Percentiles rank a stretch among this genome's conserved stretches.
phyloP scores from a whole-genome alignment of 2,888 invertebrate species.

The Limnephilus rhombicus region DNA sequence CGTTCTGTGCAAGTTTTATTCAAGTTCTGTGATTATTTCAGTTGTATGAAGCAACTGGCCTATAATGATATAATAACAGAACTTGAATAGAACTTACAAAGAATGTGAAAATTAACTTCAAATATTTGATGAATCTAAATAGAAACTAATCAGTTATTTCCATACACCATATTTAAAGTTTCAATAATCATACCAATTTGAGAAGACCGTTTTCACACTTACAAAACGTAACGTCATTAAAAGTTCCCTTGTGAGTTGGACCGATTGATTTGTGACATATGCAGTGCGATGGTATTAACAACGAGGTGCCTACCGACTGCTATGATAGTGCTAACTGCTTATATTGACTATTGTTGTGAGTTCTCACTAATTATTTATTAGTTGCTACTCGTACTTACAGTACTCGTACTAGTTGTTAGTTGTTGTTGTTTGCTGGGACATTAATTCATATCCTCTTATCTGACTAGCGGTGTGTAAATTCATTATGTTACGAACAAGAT shows the following conservation, averaged over 20 bases:
- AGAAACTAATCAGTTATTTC: too few relatives aligned
- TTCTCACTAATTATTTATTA: not conserved
- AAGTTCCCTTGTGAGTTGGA: not conserved
- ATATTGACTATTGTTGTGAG: not conserved
- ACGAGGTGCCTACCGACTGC: not conserved
- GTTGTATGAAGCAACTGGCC: too few relatives aligned
- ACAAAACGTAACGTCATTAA: not conserved
- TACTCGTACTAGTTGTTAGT: not conserved
- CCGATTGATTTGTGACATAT: not conserved
- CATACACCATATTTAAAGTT: not conserved
- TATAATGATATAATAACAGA: too few relatives aligned
- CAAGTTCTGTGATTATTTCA: too few relatives aligned
- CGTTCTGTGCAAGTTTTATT: too few relatives aligned
- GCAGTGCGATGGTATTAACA: not conserved
- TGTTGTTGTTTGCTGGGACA: not conserved
- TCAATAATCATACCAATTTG: not conserved
- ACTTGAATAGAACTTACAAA: too few relatives aligned
- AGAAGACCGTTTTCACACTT: not conserved
- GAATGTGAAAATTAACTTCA: too few relatives aligned
- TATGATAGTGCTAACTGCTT: not conserved
- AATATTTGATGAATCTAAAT: too few relatives aligned
- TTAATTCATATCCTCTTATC: not conserved
- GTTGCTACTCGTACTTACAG: not conserved
- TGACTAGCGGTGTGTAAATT: not conserved
- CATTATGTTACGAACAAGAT: not conserved